Evolutionary conservation across 2,888 invertebrate species (phyloP).

Genomic region (Dasysyrphus tricinctus): DNA sequence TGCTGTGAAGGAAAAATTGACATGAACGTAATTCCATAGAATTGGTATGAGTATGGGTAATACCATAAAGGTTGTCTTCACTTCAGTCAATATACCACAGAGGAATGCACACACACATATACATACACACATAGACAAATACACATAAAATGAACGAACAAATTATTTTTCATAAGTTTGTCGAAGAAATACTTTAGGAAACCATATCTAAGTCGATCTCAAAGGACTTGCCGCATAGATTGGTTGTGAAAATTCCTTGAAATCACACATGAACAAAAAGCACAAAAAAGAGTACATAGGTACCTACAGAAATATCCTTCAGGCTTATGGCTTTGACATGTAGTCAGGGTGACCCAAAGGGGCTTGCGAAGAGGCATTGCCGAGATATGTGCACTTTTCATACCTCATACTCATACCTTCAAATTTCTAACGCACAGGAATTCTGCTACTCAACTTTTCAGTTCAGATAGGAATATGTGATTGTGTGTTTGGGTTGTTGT

Average conservation of each 20-base stretch:
- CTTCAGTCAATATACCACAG: constrained; percentile 27
- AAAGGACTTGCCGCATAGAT: constrained; percentile 54
- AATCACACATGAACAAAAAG: constrained; percentile 33
- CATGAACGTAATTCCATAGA: constrained; percentile 23
- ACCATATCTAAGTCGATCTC: constrained; percentile 48
- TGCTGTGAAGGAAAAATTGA: constrained; percentile 26
- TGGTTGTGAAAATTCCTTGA: constrained; percentile 49
- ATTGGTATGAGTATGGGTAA: constrained; percentile 2
- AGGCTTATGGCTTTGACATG: constrained; percentile 21
- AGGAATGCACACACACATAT: background rate
- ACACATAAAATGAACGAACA: background rate
- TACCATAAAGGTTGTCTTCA: constrained; percentile 35
- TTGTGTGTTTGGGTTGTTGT: background rate
- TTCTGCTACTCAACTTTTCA: background rate
- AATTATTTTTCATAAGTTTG: constrained; percentile 42
- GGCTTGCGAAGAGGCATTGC: background rate
- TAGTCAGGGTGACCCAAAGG: constrained; percentile 21
- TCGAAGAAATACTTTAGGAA: constrained; percentile 45
- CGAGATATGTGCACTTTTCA: constrained; percentile 19
- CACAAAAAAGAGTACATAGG: background rate
- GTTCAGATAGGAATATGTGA: background rate
- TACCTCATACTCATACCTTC: background rate
- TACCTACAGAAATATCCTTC: constrained; percentile 29
- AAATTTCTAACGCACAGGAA: constrained; percentile 15
- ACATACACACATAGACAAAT: background rate